Base-by-base conservation (phyloP, 2,888 invertebrate genomes). In the Dicranocentrus wangi region DNA sequence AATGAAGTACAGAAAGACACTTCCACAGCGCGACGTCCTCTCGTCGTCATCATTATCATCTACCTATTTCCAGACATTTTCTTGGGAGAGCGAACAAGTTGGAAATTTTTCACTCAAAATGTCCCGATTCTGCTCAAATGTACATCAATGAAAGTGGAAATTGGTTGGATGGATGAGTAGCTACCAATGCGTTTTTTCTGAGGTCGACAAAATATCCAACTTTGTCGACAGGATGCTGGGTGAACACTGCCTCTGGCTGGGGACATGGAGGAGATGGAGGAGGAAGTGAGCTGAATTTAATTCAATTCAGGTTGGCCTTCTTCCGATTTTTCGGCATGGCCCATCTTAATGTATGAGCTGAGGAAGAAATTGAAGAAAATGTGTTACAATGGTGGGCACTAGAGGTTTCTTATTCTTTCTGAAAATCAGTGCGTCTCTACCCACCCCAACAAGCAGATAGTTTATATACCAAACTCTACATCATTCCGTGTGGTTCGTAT, bases 221-320 rank as follows among this genome's bases (percentile, higher is more conserved):
- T 47, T 47, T n/a, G 47, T 47, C 47, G 60, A 60, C 60, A 28
- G 28, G 60, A 60, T 25, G 60, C 27, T 28, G 55, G n/a, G n/a
- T 55, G 19, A 55, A 28, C 27, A 27, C 13, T 55, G 69, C 61
- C 53, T 61, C 63, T 21, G 32, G 69, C 77, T 70, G 10, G 32
- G 32, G 32, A 7, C 10, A 32, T 32, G 5, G 27, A 58, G 28
- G 15, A 66, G 65, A n/a, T n/a, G n/a, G n/a, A 60, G 21, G 68
- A 66, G 73, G 66, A 75, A 21, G 61, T 70, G 69, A 63, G 70
- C 60, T 63, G 77, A 70, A 77, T 61, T 70, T 70, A 77, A 77
- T 77, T 77, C 70, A 70, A 77, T 77, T 77, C 70, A 77, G 61
- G 69, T 51, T 47, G 53, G 32, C 21, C 32, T 60, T 43, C 61